A percentile compares a stretch with the other conserved stretches of the same genome.
These are phyloP conservation scores for Microtus montanus DNA, from an alignment of 2,113 vertebrate species.

Conservation along the genomic window DNA sequence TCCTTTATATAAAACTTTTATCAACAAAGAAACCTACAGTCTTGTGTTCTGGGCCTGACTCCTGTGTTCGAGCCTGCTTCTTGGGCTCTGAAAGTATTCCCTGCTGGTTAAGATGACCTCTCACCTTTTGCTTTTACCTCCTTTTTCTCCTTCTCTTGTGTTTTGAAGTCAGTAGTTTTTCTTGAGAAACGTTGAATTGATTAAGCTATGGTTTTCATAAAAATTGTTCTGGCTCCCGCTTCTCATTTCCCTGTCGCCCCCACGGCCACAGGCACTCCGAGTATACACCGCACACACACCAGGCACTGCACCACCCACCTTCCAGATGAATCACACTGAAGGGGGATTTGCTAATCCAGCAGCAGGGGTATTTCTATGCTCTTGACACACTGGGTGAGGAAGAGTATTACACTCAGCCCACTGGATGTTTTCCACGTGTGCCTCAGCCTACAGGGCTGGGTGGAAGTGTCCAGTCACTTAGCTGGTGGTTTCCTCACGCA, in stretches of 20 bases:
- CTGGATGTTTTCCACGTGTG: background rate
- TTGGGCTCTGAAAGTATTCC: constrained; percentile 4
- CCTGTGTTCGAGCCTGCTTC: background rate
- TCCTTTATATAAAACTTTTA: background rate
- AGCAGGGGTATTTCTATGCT: constrained; percentile 29
- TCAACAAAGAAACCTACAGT: background rate
- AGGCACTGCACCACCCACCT: background rate
- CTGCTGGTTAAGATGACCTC: background rate
- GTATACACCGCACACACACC: background rate
- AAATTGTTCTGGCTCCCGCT: background rate
- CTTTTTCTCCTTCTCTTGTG: background rate
- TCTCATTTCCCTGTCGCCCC: background rate
- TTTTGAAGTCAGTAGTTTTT: background rate
- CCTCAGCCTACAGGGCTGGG: background rate
- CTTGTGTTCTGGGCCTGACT: background rate
- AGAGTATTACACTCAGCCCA: background rate
- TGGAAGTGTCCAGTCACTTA: background rate
- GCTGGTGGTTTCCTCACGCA: background rate
- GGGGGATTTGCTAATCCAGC: background rate
- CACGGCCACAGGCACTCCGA: background rate
- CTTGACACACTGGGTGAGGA: background rate
- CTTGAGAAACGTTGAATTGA: constrained; percentile 21
- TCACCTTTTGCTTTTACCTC: background rate
- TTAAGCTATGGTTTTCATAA: constrained; percentile 6
- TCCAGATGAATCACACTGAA: constrained; percentile 32